Percentiles rank a stretch among this genome's conserved stretches.
phyloP scores from a whole-genome alignment of 92 coral and sea anemone species.

The Zoanthus gigantus region DNA sequence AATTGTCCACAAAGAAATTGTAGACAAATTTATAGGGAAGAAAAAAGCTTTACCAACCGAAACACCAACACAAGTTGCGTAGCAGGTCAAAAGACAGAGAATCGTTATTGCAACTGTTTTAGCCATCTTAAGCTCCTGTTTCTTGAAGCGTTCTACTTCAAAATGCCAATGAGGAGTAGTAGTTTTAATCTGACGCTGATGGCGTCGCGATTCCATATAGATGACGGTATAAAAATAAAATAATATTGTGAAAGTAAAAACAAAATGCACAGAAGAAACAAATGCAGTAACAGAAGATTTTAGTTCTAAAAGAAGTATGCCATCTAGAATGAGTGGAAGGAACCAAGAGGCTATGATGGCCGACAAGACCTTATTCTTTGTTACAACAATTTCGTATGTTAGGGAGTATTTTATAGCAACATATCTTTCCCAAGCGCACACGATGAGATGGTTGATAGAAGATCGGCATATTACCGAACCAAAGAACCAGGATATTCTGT shows the following conservation, averaged over 20 bases:
- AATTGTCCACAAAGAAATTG: not conserved
- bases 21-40: not conserved
- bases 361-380: not conserved
- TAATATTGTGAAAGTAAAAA: not conserved
- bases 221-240: slow-evolving; percentile 4
- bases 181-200: too few species aligned
- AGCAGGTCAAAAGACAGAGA: not conserved
- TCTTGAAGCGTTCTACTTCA: not conserved
- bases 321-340: not conserved
- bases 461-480: not conserved
- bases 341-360: not conserved
- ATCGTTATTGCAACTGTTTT: not conserved
- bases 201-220: not conserved
- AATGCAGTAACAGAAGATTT: not conserved
- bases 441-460: not conserved
- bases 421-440: not conserved
- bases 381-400: not conserved
- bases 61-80: slow-evolving; percentile 4
- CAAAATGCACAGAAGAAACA: not conserved
- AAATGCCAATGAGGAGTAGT: not conserved
- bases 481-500: not conserved
- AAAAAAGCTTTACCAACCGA: not conserved
- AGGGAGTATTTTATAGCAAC: not conserved
- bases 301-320: not conserved
- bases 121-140: not conserved